These are phyloP conservation scores for Rhopalosiphum nymphaeae DNA, from an alignment of 2,888 invertebrate genomes.

Conservation along the genomic window DNA sequence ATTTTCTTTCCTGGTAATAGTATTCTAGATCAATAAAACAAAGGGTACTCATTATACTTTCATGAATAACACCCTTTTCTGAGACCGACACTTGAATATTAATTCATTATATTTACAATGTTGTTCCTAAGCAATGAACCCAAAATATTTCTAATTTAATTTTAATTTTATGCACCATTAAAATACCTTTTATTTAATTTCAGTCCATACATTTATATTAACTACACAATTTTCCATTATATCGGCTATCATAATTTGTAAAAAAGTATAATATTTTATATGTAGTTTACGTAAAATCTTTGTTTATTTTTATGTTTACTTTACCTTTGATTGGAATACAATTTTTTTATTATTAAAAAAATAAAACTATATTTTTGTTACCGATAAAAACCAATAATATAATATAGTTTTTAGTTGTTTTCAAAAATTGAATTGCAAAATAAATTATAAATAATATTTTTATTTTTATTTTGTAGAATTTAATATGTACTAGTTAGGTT, in stretches of 20 bases:
- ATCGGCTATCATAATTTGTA: neutral
- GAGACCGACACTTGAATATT: conserved; percentile 30
- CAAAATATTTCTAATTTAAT: neutral
- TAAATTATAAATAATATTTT: neutral
- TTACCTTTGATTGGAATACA: neutral
- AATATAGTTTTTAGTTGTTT: neutral
- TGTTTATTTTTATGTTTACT: neutral
- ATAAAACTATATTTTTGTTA: neutral
- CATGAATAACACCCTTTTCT: conserved; percentile 30
- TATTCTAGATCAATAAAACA: conserved; percentile 38
- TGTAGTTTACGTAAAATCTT: neutral
- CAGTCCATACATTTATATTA: neutral
- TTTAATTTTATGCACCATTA: neutral
- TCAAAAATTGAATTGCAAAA: neutral
- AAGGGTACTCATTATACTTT: conserved; percentile 34
- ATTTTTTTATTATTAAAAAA: neutral
- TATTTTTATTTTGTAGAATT: neutral
- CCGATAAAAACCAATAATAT: neutral
- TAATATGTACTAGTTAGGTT: neutral
- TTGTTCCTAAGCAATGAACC: neutral
- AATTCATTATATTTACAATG: conserved; percentile 12
- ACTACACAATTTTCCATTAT: neutral
- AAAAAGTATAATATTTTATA: neutral
- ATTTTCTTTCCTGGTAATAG: conserved; percentile 1
- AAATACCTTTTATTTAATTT: neutral